Conservation (phyloP, 2,888 invertebrate genomes). For the Odontocolon sp. region DNA sequence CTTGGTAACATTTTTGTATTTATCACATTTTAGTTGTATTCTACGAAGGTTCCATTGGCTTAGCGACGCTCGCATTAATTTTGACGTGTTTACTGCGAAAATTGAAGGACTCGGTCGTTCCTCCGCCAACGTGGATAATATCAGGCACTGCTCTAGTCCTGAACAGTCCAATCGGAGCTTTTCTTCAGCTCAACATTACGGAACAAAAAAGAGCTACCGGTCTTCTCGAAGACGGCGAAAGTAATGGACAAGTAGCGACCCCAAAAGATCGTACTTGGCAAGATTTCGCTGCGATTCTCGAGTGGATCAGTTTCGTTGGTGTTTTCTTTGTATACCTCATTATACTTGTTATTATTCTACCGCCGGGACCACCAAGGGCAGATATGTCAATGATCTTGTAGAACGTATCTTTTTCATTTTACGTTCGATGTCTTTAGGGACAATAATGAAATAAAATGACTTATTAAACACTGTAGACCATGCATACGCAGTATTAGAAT, state of each 20-base stretch:
- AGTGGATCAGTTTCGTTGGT: slow-evolving; percentile 71
- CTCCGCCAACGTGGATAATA: slow-evolving; percentile 72
- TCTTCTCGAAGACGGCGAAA: slow-evolving; percentile 61
- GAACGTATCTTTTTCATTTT: background rate
- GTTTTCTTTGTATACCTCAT: slow-evolving; percentile 69
- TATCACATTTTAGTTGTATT: slow-evolving; percentile 71
- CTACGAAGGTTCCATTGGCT: slow-evolving; percentile 70
- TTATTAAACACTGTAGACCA: no score
- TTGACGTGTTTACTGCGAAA: slow-evolving; percentile 75
- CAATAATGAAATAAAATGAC: background rate
- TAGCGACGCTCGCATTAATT: slow-evolving; percentile 73
- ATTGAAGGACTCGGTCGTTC: slow-evolving; percentile 66
- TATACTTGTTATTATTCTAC: slow-evolving; percentile 67
- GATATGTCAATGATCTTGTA: background rate
- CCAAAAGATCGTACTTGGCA: slow-evolving; percentile 69
- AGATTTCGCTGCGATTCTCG: slow-evolving; percentile 71
- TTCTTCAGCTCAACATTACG: slow-evolving; percentile 65
- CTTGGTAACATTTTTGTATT: background rate
- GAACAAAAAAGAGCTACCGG: slow-evolving; percentile 55
- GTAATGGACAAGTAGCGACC: slow-evolving; percentile 51
- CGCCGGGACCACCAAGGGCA: slow-evolving; percentile 32
- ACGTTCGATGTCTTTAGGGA: background rate
- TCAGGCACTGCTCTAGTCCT: slow-evolving; percentile 65
- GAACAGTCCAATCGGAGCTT: slow-evolving; percentile 68
- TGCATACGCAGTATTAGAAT: no score